These are phyloP conservation scores for Pseudococcus jackbeardsleyi DNA, from an alignment of 2,888 invertebrate genomes.

Conservation along the genomic window DNA sequence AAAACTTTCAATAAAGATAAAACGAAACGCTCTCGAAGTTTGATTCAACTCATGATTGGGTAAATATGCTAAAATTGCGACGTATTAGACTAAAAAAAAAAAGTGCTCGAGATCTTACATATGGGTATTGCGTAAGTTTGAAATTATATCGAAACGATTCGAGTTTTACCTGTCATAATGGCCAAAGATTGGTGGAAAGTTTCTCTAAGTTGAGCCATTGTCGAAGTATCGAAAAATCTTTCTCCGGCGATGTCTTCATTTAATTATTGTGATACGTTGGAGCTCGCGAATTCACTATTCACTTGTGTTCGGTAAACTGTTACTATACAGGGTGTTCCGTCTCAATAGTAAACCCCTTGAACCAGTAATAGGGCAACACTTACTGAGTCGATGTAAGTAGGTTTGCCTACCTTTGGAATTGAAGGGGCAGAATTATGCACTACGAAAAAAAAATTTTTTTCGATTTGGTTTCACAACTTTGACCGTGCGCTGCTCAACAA, in stretches of 20 bases:
- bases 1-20: constrained; percentile 13
- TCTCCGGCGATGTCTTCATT: background rate
- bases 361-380: too few relatives aligned
- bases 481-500: too few relatives aligned
- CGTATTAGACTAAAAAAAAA: background rate
- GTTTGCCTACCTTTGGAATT: too few relatives aligned
- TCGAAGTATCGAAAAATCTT: background rate
- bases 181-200: constrained; percentile 14
- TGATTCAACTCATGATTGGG: background rate
- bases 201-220: background rate
- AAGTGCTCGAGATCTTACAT: background rate
- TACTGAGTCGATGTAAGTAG: too few relatives aligned
- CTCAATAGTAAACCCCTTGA: too few relatives aligned
- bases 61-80: constrained; percentile 22
- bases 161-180: constrained; percentile 33
- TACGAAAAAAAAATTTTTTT: too few relatives aligned
- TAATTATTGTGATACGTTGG: background rate
- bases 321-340: too few relatives aligned
- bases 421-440: too few relatives aligned
- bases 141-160: background rate
- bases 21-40: background rate
- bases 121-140: background rate
- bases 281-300: background rate
- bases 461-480: too few relatives aligned
- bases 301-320: background rate